Evolutionary conservation across 2,113 vertebrate species (phyloP), one percentile per base, ranked within the genome.

Genomic region (Seriola aureovittata): DNA sequence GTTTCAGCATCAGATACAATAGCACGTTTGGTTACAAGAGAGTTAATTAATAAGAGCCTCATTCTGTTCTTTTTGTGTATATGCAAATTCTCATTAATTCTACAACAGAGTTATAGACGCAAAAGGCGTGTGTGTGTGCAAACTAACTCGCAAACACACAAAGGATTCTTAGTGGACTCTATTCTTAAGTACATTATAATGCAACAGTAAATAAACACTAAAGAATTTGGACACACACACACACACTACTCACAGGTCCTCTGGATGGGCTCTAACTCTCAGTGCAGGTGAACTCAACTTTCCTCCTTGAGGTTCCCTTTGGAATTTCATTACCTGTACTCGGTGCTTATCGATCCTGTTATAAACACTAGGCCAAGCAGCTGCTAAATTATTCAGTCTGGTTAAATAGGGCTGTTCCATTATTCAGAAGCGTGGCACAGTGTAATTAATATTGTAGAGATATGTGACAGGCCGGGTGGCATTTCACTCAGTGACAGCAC

Each of bases 361-460:
- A 93, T 93, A 94, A 92, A 95, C 93, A 95, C 93, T 91, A 85
- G 88, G 86, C 89, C 92, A 92, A 90, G 90, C 88, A 89, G 82
- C 85, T 92, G 82, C 85, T 96, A 94, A 96, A 96, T 96, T 91
- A 96, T 96, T 95, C 94, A 96, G 81, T 77, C 81, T 93, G 89
- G 94, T 95, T 96, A 96, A 96, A 95, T 95, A 95, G 94, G 92
- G 79, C 91, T 93, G 86, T 91, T 96, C 91, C 94, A 96, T 96
- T 95, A 96, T 96, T 95, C 92, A 96, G 81, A 78, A 92, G 88
- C 72, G 46, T 95, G 91, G 91, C 93, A 92, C 90, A 86, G 85
- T 95, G 95, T 95, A 96, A 96, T 96, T 96, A 95, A 96, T 96
- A 95, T 96, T 94, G 93, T 93, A 94, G 94, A 94, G 89, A 94